These are phyloP conservation scores for Zenarchopterus dispar DNA, from an alignment of 2,797 vertebrate genomes.

Conservation along the genomic window DNA sequence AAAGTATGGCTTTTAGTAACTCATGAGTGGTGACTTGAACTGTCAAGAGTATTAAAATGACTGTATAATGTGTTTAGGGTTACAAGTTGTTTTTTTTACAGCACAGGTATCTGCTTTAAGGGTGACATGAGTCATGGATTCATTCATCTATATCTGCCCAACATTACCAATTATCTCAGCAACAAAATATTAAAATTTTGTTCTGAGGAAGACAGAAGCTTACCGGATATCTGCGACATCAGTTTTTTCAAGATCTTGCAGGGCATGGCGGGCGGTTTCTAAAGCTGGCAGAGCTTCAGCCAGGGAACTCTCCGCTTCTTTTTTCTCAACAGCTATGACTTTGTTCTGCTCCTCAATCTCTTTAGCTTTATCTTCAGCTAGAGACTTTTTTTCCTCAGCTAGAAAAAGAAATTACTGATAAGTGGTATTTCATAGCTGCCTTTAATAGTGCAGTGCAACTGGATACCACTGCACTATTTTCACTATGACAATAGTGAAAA, in stretches of 20 bases:
- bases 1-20: no score
- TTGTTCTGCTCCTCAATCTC: constrained; percentile 95
- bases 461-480: no score
- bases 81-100: neutral
- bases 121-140: no score
- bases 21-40: no score
- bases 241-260: constrained; percentile 94
- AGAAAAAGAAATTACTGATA: constrained; percentile 3
- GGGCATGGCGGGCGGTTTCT: constrained; percentile 89
- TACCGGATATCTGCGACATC: constrained; percentile 98
- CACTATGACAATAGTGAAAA: neutral
- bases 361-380: constrained; percentile 92
- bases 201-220: neutral
- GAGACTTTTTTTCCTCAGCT: constrained; percentile 93
- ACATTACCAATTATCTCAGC: constrained; percentile 4
- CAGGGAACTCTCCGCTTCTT: constrained; percentile 89
- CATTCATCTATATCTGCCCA: neutral
- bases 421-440: constrained; percentile 1
- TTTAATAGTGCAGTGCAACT: no score
- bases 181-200: constrained; percentile 1
- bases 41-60: no score
- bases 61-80: neutral
- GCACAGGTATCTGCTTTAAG: neutral
- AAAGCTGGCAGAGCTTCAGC: constrained; percentile 91
- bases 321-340: constrained; percentile 90